Evolutionary conservation across 2,797 vertebrate genomes (phyloP), one percentile per base, ranked within the genome.

Genomic region (Micropoecilia bifurca): DNA sequence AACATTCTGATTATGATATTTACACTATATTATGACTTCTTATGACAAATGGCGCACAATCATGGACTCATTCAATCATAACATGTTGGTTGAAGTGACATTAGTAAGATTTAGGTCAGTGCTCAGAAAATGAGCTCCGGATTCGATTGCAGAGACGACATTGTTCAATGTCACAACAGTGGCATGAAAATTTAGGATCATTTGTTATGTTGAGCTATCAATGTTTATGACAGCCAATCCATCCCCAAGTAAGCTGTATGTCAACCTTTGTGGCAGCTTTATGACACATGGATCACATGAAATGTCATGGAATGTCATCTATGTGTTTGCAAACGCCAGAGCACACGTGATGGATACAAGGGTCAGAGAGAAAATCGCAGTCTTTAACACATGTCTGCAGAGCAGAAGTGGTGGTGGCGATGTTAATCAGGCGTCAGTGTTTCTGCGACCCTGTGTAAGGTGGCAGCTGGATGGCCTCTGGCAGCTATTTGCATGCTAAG

Each of bases 121-220:
- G 81, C 88, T 86, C 45, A 75, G 87, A 92, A 93, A 94, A 95
- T 91, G 88, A 94, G 91, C 89, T 90, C 83, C 39, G 79, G 82
- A 80, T 92, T 93, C 91, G 80, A 93, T 88, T 87, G 94, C 91
- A 39, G 85, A 69, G 88, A 84, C 86, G 87, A 94, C 94, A 94
- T 94, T 94, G 94, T 92, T 93, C 94, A 95, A 94, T 94, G 94
- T 94, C 94, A 93, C 78, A 74, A 90, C 92, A 83, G 88, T 89
- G 91, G 85, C 80, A 75, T 89, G 90, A 92, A 93, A 91, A 91
- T 93, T 90, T 88, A 83, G 87, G 90, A 81, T 92, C 88, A 88
- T 95, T 94, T 93, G 90, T 95, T 92, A 94, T 91, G 90, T 87
- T 81, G 88, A 81, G 86, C 85, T 88, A 90, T 92, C 94, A 92